Evolutionary conservation across 2,888 invertebrate species (phyloP).

Genomic region (Keiferia lycopersicella): DNA sequence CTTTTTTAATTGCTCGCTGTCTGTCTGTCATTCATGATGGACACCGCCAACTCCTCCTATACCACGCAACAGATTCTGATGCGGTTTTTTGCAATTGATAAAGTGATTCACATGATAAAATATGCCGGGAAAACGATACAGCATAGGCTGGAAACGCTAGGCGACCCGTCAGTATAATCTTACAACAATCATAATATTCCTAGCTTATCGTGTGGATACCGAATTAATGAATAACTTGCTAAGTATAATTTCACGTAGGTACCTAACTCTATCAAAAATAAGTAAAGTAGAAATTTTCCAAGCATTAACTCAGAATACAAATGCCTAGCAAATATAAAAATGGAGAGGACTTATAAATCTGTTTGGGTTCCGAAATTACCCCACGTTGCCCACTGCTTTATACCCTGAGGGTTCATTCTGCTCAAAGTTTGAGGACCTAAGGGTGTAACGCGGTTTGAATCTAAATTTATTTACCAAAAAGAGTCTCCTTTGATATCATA

Average conservation of each 20-base stretch:
- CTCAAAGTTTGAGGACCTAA: slow-evolving; percentile 13
- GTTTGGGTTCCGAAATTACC: slow-evolving; percentile 9
- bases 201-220: no score
- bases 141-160: no score
- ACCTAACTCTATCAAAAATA: neutral
- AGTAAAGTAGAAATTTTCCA: neutral
- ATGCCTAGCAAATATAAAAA: neutral
- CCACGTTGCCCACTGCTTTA: slow-evolving; percentile 12
- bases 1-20: no score
- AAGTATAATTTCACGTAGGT: neutral
- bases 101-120: no score
- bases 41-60: no score
- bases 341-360: slow-evolving; percentile 10
- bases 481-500: neutral
- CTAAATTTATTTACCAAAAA: neutral
- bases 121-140: no score
- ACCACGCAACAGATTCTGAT: no score
- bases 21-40: no score
- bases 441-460: slow-evolving; percentile 4
- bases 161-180: no score
- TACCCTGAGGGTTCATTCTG: slow-evolving; percentile 3
- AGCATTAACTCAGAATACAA: neutral
- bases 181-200: no score
- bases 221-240: no score
- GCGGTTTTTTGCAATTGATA: no score